These are phyloP conservation scores for Himantopus leucocephalus DNA, from an alignment of 2,113 vertebrate genomes.

Conservation along the genomic window DNA sequence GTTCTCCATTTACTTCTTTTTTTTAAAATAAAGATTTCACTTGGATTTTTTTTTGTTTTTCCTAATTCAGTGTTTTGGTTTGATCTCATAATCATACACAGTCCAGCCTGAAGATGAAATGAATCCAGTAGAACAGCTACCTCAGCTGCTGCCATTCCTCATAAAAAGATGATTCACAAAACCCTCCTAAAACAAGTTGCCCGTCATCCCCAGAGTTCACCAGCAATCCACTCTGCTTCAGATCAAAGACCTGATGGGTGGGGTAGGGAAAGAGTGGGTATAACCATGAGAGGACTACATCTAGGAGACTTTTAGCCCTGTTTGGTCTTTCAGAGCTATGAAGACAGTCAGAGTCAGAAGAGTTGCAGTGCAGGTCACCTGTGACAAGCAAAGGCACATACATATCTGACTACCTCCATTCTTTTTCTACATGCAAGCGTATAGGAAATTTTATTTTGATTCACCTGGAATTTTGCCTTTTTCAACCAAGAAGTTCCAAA, in stretches of 20 bases:
- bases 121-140: not conserved
- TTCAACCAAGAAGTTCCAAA: not conserved
- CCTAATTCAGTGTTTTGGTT: not conserved
- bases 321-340: not conserved
- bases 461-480: not conserved
- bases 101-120: not conserved
- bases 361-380: not conserved
- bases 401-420: not conserved
- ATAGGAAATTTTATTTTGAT: not conserved
- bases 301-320: not conserved
- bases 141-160: not conserved
- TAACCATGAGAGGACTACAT: not conserved
- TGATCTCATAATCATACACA: not conserved
- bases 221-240: not conserved
- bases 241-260: not conserved
- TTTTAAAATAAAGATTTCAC: not conserved
- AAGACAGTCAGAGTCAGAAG: not conserved
- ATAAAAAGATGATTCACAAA: not conserved
- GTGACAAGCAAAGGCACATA: fast-evolving
- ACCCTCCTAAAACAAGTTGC: not conserved
- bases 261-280: not conserved
- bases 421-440: not conserved
- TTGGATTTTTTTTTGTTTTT: not conserved
- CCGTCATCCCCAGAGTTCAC: not conserved
- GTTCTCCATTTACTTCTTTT: not conserved